Evolutionary conservation across 2,113 vertebrate species (phyloP).

Genomic region (Benitochromis conjunctus): DNA sequence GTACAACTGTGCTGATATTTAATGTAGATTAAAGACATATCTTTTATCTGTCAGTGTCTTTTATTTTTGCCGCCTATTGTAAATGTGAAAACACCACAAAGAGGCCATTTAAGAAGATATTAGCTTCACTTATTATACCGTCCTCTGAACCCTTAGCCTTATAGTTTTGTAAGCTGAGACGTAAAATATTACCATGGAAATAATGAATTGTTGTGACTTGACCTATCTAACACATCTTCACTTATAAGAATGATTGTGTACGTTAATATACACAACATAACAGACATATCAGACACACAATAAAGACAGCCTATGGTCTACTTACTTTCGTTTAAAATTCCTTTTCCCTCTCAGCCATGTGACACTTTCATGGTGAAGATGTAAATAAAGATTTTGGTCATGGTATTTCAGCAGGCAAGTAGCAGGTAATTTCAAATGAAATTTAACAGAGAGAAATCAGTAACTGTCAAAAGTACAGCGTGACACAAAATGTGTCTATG

Average conservation of each 20-base stretch:
- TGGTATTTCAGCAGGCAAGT: neutral
- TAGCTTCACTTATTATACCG: neutral
- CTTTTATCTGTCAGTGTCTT: neutral
- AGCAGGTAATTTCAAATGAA: neutral
- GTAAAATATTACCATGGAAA: neutral
- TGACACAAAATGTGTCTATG: neutral
- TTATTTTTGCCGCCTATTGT: neutral
- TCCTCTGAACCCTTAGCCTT: neutral
- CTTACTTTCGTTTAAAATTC: too few relatives aligned
- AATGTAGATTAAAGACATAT: neutral
- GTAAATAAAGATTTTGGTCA: neutral
- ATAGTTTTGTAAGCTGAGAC: neutral
- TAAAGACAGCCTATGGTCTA: too few relatives aligned
- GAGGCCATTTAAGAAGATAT: neutral
- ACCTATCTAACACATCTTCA: neutral
- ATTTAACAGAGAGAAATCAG: neutral
- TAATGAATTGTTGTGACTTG: neutral
- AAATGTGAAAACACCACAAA: neutral
- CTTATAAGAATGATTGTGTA: neutral
- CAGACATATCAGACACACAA: neutral
- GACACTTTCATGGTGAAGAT: neutral
- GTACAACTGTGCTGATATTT: neutral
- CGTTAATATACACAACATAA: neutral
- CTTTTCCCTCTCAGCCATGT: neutral
- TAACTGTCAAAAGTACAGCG: neutral